Conservation (phyloP, 1,140 invertebrate species). For the Euura saliciscinereae region DNA sequence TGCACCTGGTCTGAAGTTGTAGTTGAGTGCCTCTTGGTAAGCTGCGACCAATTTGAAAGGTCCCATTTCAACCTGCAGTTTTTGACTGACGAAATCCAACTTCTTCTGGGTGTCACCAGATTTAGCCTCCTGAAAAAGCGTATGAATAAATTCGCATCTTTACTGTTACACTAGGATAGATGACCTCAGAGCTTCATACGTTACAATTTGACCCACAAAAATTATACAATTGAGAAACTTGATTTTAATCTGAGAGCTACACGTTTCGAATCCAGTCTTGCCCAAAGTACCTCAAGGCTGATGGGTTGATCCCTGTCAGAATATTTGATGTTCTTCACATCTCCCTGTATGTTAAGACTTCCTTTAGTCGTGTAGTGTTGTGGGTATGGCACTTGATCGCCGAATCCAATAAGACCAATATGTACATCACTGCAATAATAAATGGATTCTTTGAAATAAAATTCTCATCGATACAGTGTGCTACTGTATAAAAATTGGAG, state of each 20-base stretch:
- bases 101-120: conserved; percentile 30
- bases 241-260: too few relatives aligned
- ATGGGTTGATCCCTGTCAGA: conserved; percentile 31
- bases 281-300: conserved; percentile 14
- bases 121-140: conserved; percentile 43
- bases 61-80: conserved; percentile 48
- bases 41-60: conserved; percentile 55
- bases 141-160: conserved; percentile 15
- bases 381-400: conserved; percentile 61
- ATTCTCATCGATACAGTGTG: conserved; percentile 9
- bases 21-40: conserved; percentile 62
- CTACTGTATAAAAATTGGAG: neutral
- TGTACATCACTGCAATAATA: conserved; percentile 60
- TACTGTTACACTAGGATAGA: too few relatives aligned
- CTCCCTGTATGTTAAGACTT: conserved; percentile 61
- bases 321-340: conserved; percentile 60
- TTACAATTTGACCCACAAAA: too few relatives aligned
- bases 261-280: conserved; percentile 10
- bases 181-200: too few relatives aligned
- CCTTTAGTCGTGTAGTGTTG: conserved; percentile 64
- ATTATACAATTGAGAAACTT: too few relatives aligned
- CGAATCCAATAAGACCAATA: conserved; percentile 64
- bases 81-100: conserved; percentile 42
- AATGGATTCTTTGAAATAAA: conserved; percentile 14
- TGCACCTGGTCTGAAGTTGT: conserved; percentile 68